Conservation (phyloP, 2,113 vertebrate species). For the Sus scrofa region T2T-Sscrofa CM000817.6:149728501-149729000, state of each 20-base stretch:
- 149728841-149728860: neutral
- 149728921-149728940: slow-evolving; percentile 13
- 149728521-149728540: neutral
- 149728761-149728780: too few relatives aligned
- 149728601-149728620: neutral
- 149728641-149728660: too few relatives aligned
- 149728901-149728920: slow-evolving; percentile 40
- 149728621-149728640: too few relatives aligned
- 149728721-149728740: too few relatives aligned
- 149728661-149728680: too few relatives aligned
- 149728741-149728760: too few relatives aligned
- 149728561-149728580: slow-evolving; percentile 10
- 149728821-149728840: neutral
- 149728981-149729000: slow-evolving; percentile 19
- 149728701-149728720: too few relatives aligned
- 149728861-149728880: slow-evolving; percentile 33
- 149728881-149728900: slow-evolving; percentile 12
- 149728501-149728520: neutral
- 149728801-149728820: slow-evolving; percentile 6
- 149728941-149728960: slow-evolving; percentile 11
- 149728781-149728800: neutral
- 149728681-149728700: too few relatives aligned
- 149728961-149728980: neutral
- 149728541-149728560: slow-evolving; percentile 22
- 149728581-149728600: neutral